These are phyloP conservation scores for Ptiloglossa arizonensis DNA, from an alignment of 1,140 invertebrate genomes.

Conservation along the genomic window DNA sequence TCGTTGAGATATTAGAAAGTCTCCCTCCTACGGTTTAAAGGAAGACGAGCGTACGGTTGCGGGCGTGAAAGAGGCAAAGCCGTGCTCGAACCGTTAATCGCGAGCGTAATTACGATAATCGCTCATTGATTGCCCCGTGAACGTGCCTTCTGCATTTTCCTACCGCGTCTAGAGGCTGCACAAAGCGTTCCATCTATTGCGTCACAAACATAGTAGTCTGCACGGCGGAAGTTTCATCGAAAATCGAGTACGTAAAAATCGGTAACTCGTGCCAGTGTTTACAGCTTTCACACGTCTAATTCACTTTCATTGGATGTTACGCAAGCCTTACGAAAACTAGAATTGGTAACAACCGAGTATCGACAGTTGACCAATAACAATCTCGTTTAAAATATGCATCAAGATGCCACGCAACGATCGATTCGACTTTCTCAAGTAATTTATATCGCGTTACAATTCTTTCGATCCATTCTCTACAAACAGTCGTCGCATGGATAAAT, in stretches of 20 bases:
- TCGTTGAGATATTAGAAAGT: constrained; percentile 70
- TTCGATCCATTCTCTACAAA: no score
- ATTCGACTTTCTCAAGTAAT: no score
- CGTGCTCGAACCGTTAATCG: constrained; percentile 66
- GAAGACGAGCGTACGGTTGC: constrained; percentile 48
- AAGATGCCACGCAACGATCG: no score
- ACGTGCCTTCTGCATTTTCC: constrained; percentile 69
- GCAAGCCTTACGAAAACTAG: not conserved
- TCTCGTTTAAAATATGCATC: no score
- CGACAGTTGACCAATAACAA: no score
- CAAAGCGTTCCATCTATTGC: constrained; percentile 54
- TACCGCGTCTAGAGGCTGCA: constrained; percentile 37
- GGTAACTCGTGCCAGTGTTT: not conserved
- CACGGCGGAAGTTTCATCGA: constrained; percentile 13
- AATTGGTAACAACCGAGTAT: no score
- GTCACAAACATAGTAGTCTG: constrained; percentile 18
- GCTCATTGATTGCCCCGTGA: constrained; percentile 68
- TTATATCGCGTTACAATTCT: no score
- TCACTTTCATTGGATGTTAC: not conserved
- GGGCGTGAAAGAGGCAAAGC: constrained; percentile 55
- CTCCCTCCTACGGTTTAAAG: constrained; percentile 26
- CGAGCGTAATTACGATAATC: constrained; percentile 73
- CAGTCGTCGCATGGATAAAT: no score
- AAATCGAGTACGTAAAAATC: constrained; percentile 18
- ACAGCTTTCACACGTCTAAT: no score